Evolutionary conservation across 2,113 vertebrate species (phyloP).

Genomic region (Sorex araneus): DNA sequence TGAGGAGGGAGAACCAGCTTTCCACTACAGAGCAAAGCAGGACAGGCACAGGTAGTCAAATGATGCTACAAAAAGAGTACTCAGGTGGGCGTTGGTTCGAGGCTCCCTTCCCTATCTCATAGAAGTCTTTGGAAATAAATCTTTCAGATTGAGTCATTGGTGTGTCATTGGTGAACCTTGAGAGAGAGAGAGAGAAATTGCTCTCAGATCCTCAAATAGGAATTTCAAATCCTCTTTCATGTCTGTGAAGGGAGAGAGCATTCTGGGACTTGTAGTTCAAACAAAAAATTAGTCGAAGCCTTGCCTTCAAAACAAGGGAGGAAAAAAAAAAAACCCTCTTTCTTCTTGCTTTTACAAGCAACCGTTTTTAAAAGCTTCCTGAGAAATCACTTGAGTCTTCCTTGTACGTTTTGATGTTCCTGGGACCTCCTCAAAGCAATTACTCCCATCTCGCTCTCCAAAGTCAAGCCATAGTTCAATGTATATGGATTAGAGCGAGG

Average conservation of each 20-base stretch:
- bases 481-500: constrained; percentile 77
- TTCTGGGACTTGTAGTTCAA: constrained; percentile 82
- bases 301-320: constrained; percentile 64
- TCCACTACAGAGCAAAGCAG: constrained; percentile 29
- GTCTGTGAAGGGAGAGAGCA: constrained; percentile 64
- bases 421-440: constrained; percentile 76
- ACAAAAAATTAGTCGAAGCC: constrained; percentile 50
- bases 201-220: constrained; percentile 26
- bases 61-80: constrained; percentile 18
- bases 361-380: constrained; percentile 78
- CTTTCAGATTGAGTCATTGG: constrained; percentile 21
- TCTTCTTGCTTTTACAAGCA: constrained; percentile 75
- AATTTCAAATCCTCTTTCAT: constrained; percentile 66
- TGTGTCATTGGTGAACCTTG: not conserved
- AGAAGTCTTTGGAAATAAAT: not conserved
- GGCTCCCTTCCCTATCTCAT: constrained; percentile 42
- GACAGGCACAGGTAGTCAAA: not conserved
- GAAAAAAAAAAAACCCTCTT: constrained; percentile 59
- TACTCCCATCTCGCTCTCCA: constrained; percentile 63
- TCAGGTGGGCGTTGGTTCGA: not conserved
- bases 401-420: constrained; percentile 78
- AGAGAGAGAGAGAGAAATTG: constrained; percentile 53
- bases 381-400: constrained; percentile 69
- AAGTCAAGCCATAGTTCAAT: constrained; percentile 75
- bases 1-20: not conserved